These are phyloP conservation scores for Cyphomyrus discorhynchus DNA, from an alignment of 2,113 vertebrate species.

Conservation along the genomic window DNA sequence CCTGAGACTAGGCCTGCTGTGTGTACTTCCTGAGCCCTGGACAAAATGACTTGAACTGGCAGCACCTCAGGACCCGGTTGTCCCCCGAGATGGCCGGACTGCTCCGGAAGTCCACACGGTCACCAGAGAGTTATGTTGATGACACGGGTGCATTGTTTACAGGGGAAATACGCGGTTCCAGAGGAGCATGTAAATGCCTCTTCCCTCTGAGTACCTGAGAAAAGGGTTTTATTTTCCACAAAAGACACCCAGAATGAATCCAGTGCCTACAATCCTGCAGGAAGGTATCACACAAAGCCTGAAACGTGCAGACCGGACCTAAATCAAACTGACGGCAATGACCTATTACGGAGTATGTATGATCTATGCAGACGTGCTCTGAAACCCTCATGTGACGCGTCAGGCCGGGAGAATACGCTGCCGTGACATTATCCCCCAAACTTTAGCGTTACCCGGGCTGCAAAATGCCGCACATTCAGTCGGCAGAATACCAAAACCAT, in stretches of 20 bases:
- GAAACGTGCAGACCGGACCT: neutral
- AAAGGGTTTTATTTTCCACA: neutral
- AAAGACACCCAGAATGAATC: constrained; percentile 2
- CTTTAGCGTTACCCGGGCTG: neutral
- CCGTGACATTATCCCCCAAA: neutral
- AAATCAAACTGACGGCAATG: constrained; percentile 14
- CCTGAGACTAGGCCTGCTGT: neutral
- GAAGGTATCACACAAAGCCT: neutral
- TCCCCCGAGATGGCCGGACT: neutral
- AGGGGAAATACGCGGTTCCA: neutral
- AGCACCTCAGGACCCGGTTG: neutral
- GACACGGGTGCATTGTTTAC: neutral
- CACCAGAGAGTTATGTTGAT: neutral
- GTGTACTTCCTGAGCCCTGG: neutral
- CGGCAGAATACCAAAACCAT: neutral
- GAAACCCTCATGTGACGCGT: neutral
- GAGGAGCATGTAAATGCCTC: neutral
- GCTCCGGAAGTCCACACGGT: neutral
- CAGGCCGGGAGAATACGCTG: neutral
- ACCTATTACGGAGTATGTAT: neutral
- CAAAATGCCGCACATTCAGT: neutral
- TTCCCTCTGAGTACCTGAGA: neutral
- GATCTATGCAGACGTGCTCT: neutral
- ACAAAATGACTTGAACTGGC: neutral
- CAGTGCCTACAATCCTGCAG: neutral